phyloP scores from a whole-genome alignment of 2,113 vertebrate species.

The Gavia stellata region DNA sequence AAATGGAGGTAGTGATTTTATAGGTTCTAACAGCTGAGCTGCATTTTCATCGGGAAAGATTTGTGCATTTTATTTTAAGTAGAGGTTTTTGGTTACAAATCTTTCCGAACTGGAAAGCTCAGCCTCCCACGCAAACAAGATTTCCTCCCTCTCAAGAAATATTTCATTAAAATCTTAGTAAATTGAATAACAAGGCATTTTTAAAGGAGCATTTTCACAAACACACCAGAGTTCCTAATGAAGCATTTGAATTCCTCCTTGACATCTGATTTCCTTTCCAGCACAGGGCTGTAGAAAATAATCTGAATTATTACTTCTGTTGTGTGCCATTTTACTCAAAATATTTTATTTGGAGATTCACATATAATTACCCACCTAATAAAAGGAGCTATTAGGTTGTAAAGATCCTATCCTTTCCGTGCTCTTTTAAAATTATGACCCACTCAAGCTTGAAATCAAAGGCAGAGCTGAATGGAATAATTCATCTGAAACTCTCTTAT shows the following conservation, averaged over 20 bases:
- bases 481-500: constrained; percentile 60
- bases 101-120: not conserved
- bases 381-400: constrained; percentile 76
- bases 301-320: constrained; percentile 71
- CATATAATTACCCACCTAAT: constrained; percentile 74
- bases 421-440: constrained; percentile 74
- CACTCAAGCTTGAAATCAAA: constrained; percentile 78
- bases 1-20: not conserved
- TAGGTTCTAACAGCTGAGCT: not conserved
- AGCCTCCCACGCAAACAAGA: not conserved
- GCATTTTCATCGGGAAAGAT: not conserved
- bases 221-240: constrained; percentile 43
- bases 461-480: constrained; percentile 70
- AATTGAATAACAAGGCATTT: constrained; percentile 41
- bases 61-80: not conserved
- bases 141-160: not conserved
- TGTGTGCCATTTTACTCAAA: constrained; percentile 69
- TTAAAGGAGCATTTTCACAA: constrained; percentile 37
- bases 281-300: constrained; percentile 54
- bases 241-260: constrained; percentile 62
- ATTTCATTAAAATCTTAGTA: constrained; percentile 29
- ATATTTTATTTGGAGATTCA: constrained; percentile 71
- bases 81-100: not conserved
- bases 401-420: constrained; percentile 70
- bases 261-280: constrained; percentile 44